Percentiles rank a stretch among this genome's conserved stretches.
Conservation (phyloP, 2,113 vertebrate genomes). For the Shinisaurus crocodilurus region DNA sequence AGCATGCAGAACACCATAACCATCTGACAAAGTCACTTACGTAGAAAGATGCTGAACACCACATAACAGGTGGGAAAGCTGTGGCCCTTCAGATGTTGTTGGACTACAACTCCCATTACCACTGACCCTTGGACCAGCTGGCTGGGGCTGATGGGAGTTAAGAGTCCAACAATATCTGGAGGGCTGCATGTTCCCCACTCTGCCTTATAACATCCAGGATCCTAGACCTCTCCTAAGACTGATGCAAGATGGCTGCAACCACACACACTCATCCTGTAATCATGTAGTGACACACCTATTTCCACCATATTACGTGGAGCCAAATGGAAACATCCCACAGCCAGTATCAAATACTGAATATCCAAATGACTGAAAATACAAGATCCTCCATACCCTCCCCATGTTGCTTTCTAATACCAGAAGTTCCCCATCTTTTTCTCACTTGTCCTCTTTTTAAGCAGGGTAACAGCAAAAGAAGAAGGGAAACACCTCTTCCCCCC, state of each 20-base stretch:
- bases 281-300: neutral
- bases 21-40: neutral
- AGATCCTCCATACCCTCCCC: neutral
- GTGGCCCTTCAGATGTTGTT: too few relatives aligned
- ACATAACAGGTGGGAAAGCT: too few relatives aligned
- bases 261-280: neutral
- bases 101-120: too few relatives aligned
- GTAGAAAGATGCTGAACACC: constrained; percentile 13
- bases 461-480: neutral
- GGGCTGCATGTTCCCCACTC: too few relatives aligned
- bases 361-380: neutral
- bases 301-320: neutral
- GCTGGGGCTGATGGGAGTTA: too few relatives aligned
- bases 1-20: neutral
- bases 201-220: neutral
- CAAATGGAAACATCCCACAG: neutral
- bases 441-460: neutral
- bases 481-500: neutral
- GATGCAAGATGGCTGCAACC: constrained; percentile 11
- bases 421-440: neutral
- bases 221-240: neutral
- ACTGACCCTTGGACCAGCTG: too few relatives aligned
- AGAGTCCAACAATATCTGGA: too few relatives aligned
- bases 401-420: neutral
- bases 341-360: too few relatives aligned